Conservation (phyloP, 2,113 vertebrate genomes). For the Grammomys dolichurus region DNA sequence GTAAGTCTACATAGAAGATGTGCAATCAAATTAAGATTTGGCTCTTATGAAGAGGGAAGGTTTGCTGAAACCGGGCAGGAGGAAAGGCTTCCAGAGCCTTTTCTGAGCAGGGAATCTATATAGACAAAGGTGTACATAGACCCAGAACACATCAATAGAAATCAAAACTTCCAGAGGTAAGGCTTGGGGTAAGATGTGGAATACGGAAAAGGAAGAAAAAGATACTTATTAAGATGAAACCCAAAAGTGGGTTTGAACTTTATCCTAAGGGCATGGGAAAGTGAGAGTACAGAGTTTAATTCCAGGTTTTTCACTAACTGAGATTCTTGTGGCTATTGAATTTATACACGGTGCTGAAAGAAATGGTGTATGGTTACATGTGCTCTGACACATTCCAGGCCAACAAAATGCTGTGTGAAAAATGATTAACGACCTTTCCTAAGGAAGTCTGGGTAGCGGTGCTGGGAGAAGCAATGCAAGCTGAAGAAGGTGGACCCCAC, state of each 20-base stretch:
- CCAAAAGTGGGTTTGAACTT: neutral
- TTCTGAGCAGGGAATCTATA: neutral
- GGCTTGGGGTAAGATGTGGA: too few species aligned
- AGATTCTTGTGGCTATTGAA: neutral
- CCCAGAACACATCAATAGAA: neutral
- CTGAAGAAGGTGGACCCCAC: neutral
- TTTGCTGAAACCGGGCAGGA: neutral
- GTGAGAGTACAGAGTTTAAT: neutral
- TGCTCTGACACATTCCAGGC: neutral
- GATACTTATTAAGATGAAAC: neutral
- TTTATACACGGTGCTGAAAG: neutral
- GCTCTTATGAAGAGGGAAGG: neutral
- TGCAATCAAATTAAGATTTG: neutral
- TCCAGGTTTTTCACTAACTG: neutral
- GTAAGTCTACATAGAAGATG: neutral
- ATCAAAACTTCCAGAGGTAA: neutral
- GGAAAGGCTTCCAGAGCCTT: neutral
- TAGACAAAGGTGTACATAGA: neutral
- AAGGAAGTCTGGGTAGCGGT: constrained; percentile 52
- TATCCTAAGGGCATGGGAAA: neutral
- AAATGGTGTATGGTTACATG: neutral
- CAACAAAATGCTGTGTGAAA: neutral
- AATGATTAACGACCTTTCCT: constrained; percentile 62
- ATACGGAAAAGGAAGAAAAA: neutral
- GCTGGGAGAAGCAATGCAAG: neutral